Conservation (phyloP, 2,888 invertebrate genomes). For the Drosophila limbata region DNA sequence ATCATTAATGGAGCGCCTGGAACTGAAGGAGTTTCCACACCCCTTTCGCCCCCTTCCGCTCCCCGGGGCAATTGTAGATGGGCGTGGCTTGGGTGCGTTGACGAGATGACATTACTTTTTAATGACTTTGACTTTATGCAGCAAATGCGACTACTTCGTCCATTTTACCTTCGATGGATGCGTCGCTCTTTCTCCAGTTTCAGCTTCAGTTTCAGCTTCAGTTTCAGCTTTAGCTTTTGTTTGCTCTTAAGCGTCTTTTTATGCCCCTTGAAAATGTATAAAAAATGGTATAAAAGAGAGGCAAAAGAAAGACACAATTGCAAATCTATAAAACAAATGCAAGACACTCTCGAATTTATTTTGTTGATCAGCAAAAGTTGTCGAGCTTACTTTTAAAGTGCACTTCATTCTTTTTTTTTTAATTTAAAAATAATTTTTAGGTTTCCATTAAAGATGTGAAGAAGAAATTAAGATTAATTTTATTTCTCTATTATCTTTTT, state of each 20-base stretch:
- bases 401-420: not conserved
- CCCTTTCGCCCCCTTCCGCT: not conserved
- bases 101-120: constrained; percentile 80
- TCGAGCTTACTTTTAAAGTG: not conserved
- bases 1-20: constrained; percentile 73
- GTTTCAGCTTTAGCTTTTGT: constrained; percentile 11
- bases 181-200: not conserved
- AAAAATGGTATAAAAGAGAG: not conserved
- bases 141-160: constrained; percentile 65
- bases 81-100: constrained; percentile 62
- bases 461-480: too few relatives aligned
- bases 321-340: not conserved
- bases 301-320: not conserved
- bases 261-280: not conserved
- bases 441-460: too few relatives aligned
- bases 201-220: not conserved
- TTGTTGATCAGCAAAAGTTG: not conserved
- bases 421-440: not conserved
- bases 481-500: too few relatives aligned
- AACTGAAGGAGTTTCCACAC: constrained; percentile 59
- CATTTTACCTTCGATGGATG: constrained; percentile 32
- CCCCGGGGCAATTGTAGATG: constrained; percentile 33
- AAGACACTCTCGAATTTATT: not conserved
- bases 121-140: constrained; percentile 82
- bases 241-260: constrained; percentile 32